phyloP scores from a whole-genome alignment of 1,140 invertebrate species.

The Lasioglossum albipes region DNA sequence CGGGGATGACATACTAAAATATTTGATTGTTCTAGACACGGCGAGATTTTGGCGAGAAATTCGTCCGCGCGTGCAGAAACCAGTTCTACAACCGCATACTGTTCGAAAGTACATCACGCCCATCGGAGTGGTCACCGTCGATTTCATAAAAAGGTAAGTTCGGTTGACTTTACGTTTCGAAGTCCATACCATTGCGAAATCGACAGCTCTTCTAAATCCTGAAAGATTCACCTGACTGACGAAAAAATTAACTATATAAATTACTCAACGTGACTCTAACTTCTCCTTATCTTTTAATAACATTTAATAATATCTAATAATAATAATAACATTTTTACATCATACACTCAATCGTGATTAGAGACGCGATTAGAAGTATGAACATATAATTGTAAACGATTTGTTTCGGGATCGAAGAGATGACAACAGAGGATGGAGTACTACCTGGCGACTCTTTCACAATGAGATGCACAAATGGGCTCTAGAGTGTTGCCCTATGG shows the following conservation, averaged over 20 bases:
- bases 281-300: no score
- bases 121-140: slow-evolving; percentile 88
- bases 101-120: slow-evolving; percentile 89
- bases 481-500: slow-evolving; percentile 93
- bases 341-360: no score
- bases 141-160: slow-evolving; percentile 85
- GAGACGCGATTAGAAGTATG: no score
- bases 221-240: neutral
- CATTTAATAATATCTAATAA: no score
- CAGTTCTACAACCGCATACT: slow-evolving; percentile 88
- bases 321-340: no score
- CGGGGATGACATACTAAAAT: neutral
- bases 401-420: slow-evolving; percentile 84
- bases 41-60: slow-evolving; percentile 90
- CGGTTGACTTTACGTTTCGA: neutral
- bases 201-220: no score
- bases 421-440: slow-evolving; percentile 84
- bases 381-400: no score
- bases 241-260: no score
- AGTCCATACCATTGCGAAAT: neutral
- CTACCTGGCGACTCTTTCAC: slow-evolving; percentile 88
- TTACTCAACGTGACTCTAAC: no score
- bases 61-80: slow-evolving; percentile 89
- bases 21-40: slow-evolving; percentile 81
- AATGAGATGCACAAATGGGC: slow-evolving; percentile 94